These are phyloP conservation scores for Hyperoplus immaculatus DNA, from an alignment of 2,797 vertebrate species.

Conservation along the genomic window DNA sequence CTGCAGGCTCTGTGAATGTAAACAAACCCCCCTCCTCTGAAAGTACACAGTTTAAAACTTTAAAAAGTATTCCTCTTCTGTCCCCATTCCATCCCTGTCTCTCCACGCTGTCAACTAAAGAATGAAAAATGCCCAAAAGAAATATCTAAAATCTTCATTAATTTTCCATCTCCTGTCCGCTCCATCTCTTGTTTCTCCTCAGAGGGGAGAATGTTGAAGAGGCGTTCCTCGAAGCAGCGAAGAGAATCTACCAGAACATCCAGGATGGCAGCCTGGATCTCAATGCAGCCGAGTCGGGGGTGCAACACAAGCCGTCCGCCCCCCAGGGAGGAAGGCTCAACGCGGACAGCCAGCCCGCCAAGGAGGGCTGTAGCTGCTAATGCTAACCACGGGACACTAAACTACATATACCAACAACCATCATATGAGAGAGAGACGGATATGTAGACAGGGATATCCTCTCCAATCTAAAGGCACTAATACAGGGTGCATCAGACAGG, in stretches of 20 bases:
- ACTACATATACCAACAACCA: conserved; percentile 26
- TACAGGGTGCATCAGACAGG: background rate
- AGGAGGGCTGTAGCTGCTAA: conserved; percentile 98
- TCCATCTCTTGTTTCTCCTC: conserved; percentile 10
- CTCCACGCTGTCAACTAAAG: background rate
- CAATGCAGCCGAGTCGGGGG: conserved; percentile 96
- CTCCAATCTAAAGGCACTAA: conserved; percentile 20
- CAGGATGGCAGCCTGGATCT: conserved; percentile 98
- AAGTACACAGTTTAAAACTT: no score
- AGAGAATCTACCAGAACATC: conserved; percentile 99
- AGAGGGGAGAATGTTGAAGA: conserved; percentile 98
- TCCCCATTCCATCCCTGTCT: background rate
- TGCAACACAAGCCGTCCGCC: conserved; percentile 97
- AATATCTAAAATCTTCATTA: no score
- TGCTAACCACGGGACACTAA: conserved; percentile 87
- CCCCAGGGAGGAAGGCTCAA: conserved; percentile 94
- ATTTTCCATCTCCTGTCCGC: background rate
- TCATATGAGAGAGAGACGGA: conserved; percentile 27
- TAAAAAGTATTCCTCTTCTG: no score
- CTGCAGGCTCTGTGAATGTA: no score
- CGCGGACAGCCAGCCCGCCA: conserved; percentile 93
- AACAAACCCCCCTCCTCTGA: no score
- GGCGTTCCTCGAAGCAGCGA: conserved; percentile 96
- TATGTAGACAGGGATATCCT: conserved; percentile 22
- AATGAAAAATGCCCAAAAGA: no score